phyloP scores from a whole-genome alignment of 2,797 vertebrate genomes.

The Macropodus opercularis region DNA sequence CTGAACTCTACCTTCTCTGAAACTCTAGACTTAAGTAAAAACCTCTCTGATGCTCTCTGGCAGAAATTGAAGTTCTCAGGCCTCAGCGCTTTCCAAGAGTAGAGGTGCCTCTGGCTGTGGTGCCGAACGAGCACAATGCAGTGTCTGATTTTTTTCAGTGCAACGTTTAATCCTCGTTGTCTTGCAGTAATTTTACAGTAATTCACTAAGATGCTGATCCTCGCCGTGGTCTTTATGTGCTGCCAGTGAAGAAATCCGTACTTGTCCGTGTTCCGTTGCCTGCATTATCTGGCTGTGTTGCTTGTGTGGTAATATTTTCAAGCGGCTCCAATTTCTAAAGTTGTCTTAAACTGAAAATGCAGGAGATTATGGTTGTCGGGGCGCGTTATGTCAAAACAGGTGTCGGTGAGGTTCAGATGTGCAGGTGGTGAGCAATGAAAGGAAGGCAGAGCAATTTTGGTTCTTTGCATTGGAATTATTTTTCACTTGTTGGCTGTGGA shows the following conservation, averaged over 20 bases:
- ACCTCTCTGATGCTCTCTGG: slow-evolving; percentile 37
- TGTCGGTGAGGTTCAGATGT: background rate
- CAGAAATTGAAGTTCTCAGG: slow-evolving; percentile 26
- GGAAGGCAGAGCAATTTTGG: background rate
- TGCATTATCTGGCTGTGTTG: slow-evolving; percentile 19
- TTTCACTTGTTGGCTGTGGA: background rate
- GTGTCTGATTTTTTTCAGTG: slow-evolving; percentile 32
- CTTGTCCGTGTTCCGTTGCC: slow-evolving; percentile 35
- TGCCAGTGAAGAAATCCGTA: slow-evolving; percentile 11
- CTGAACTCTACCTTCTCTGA: slow-evolving; percentile 1
- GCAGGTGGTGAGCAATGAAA: background rate
- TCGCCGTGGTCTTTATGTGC: slow-evolving; percentile 11
- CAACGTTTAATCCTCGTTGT: slow-evolving; percentile 48
- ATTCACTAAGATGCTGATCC: slow-evolving; percentile 38
- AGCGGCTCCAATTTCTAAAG: slow-evolving; percentile 5
- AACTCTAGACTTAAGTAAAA: slow-evolving; percentile 16
- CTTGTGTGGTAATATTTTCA: slow-evolving; percentile 17
- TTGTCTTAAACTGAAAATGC: background rate
- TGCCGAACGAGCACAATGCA: slow-evolving; percentile 33
- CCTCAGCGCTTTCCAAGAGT: slow-evolving; percentile 40
- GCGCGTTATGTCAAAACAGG: background rate
- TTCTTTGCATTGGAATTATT: background rate
- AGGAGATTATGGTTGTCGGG: background rate
- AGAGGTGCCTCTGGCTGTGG: slow-evolving; percentile 36
- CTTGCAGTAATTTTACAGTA: slow-evolving; percentile 38